Evolutionary conservation across 2,113 vertebrate species (phyloP), one percentile per base, ranked within the genome.

Genomic region (Ctenodactylus gundi): DNA sequence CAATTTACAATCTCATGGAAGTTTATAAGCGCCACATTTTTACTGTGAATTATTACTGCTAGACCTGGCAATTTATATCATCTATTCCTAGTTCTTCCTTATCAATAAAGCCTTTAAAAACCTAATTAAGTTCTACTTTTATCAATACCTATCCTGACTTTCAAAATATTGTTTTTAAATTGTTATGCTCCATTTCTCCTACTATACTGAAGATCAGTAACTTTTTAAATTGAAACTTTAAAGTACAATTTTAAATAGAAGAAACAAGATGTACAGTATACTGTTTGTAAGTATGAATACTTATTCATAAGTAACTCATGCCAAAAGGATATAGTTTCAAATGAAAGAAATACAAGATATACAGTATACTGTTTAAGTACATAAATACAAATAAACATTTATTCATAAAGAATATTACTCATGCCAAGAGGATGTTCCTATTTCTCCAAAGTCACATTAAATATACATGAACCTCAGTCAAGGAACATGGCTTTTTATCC

Each of bases 251-350:
- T 81, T 49, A 76, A 75, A 80, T 2, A 34, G 14, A 86, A 93
- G n/a, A 88, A 86, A 90, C 72, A 93, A 78, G 39, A 73, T 80
- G 70, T 34, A 64, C 34, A 67, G 18, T 84, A 88, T 6, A 31
- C 17, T 90, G 4, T 46, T 20, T 18, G 9, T 75, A 31, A 34
- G 34, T 34, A 75, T 49, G 49, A 49, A 49, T 20, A 49, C 27
- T 86, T 39, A 90, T 44, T 41, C 53, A 82, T 95, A 62, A 90
- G 29, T 76, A 95, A 93, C 60, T 85, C 49, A 91, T 53, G 90
- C 14, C 92, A 41, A 12, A 73, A 89, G 10, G 31, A 85, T 77
- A 25, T 53, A n/a, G 39, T 15, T 4, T 80, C 58, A 78, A 73
- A 73, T 4, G 31, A 12, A 86, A 93, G 31, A 91, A 87, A 92